These are phyloP conservation scores for Yponomeuta plumbellus DNA, from an alignment of 2,888 invertebrate genomes.

Conservation along the genomic window DNA sequence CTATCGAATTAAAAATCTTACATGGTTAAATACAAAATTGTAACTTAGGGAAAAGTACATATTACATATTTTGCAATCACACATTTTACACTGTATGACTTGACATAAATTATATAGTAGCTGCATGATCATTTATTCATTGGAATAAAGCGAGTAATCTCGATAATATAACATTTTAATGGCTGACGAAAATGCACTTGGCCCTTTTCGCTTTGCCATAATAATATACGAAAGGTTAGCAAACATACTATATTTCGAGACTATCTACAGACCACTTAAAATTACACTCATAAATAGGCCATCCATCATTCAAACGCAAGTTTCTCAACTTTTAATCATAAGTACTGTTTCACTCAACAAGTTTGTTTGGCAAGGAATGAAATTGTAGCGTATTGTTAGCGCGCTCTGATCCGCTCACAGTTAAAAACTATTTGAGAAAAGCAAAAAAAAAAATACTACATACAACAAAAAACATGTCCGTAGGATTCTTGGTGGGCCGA, in stretches of 20 bases:
- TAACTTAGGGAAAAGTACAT: neutral
- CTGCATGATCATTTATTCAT: conserved; percentile 1
- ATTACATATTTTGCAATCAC: neutral
- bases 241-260: conserved; percentile 18
- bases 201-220: neutral
- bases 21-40: neutral
- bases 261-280: conserved; percentile 36
- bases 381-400: neutral
- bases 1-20: neutral
- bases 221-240: neutral
- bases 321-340: neutral
- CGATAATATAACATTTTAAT: neutral
- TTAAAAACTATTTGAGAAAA: neutral
- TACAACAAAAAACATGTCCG: no score
- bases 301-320: conserved; percentile 28
- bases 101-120: neutral
- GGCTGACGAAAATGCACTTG: neutral
- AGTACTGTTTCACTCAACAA: neutral
- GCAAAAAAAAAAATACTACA: no score
- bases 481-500: no score
- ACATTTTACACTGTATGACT: neutral
- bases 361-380: conserved; percentile 9
- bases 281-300: conserved; percentile 47
- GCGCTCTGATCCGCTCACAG: neutral
- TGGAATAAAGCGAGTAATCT: neutral